Conservation (phyloP, 2,797 vertebrate species). For the Prunella strophiata region DNA sequence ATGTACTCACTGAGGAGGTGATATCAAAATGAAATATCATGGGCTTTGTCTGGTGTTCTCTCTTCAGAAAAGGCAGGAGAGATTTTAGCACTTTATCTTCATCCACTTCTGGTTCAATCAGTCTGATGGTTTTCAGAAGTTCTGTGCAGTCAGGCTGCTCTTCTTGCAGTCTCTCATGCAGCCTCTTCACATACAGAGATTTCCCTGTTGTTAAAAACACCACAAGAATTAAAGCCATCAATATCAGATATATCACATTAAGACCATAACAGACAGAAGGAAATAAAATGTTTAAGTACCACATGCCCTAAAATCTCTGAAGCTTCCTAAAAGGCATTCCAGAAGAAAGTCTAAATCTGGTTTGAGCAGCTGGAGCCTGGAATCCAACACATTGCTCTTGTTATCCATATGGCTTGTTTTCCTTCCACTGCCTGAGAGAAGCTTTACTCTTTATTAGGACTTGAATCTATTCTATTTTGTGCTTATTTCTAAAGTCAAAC, state of each 20-base stretch:
- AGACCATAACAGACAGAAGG: background rate
- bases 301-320: background rate
- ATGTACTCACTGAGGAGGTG: slow-evolving; percentile 88
- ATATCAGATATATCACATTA: background rate
- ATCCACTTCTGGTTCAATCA: slow-evolving; percentile 86
- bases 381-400: background rate
- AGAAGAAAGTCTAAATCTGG: background rate
- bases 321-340: background rate
- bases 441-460: background rate
- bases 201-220: slow-evolving; percentile 80
- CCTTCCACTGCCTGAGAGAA: background rate
- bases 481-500: background rate
- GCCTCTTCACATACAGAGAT: slow-evolving; percentile 89
- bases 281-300: background rate
- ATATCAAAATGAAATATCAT: slow-evolving; percentile 92
- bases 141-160: slow-evolving; percentile 36
- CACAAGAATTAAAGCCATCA: background rate
- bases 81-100: slow-evolving; percentile 84
- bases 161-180: slow-evolving; percentile 79
- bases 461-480: background rate
- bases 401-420: background rate
- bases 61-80: slow-evolving; percentile 79
- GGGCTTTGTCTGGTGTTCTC: slow-evolving; percentile 68
- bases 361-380: background rate
- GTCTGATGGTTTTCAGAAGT: slow-evolving; percentile 82